Evolutionary conservation across 35 echinoderm and acorn worm genomes (phyloP).

Genomic region (Anneissia japonica): DNA sequence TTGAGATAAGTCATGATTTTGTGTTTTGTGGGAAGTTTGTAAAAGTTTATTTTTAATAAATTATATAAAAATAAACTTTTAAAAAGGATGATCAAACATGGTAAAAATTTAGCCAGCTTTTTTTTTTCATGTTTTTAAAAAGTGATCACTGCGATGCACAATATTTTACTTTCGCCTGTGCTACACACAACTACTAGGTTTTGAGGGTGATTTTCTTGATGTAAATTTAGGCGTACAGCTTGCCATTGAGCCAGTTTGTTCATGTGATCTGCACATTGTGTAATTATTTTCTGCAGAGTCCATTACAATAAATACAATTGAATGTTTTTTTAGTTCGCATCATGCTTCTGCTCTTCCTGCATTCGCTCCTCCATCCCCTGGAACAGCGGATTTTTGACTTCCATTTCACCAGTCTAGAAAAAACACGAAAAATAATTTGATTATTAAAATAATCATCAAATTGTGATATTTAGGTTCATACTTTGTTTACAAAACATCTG

Average conservation of each 20-base stretch:
- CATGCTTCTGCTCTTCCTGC: not conserved
- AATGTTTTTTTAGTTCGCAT: not conserved
- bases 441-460: not conserved
- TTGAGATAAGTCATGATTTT: too few species aligned
- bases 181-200: too few species aligned
- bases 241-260: not conserved
- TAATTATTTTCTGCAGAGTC: not conserved
- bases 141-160: too few species aligned
- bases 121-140: too few species aligned
- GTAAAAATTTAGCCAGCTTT: not conserved
- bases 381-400: conserved; percentile 97
- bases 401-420: conserved; percentile 92
- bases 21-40: not conserved
- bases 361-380: not conserved
- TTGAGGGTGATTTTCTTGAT: too few species aligned
- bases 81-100: not conserved
- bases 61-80: not conserved
- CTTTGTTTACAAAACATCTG: not conserved
- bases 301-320: not conserved
- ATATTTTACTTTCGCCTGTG: too few species aligned
- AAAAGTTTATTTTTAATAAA: not conserved
- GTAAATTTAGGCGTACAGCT: too few species aligned
- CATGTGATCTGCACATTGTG: not conserved
- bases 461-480: not conserved
- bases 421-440: conserved; percentile 1